Evolutionary conservation across 1,140 invertebrate genomes (phyloP), one percentile per base, ranked within the genome.

Genomic region (Formica exsecta): DNA sequence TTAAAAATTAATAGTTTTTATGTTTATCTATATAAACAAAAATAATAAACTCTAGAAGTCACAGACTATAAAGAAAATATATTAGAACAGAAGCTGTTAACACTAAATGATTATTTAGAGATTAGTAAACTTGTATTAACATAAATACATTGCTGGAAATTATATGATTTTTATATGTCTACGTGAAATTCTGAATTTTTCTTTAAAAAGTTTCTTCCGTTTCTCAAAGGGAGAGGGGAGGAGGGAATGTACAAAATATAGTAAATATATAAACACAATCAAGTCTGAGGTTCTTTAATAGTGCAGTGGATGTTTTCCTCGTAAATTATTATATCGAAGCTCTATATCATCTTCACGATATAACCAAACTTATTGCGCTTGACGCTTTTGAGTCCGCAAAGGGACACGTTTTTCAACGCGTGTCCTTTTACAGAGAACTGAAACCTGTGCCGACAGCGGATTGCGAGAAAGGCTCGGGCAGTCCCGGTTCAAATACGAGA

Each of bases 381-480:
- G 16, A 11, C 11, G 11, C n/a, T 38, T 54, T 64, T 5, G 29
- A 62, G 13, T 59, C 71, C 25, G 19, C 32, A 7, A 64, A 48
- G 25, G 6, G n/a, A 2, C 7, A 5, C 5, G 11, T 65, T n/a
- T 9, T 79, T 76, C 22, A 76, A 76, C 8, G 36, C 38, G 19
- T 85, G 2, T 74, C 62, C 22, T 83, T 75, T 73, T 80, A 90
- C 92, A 96, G 96, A 91, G 96, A 96, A 91, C 87, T 96, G 74
- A 96, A 96, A 91, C 95, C 96, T 0, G 90, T 96, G 57, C 93
- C 95, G 29, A 94, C 94, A 2, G 91, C 94, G 3, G 95, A 96
- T 68, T 93, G 93, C 51, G 95, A 95, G 65, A 92, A 91, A 61
- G 92, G 90, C 0, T 86, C 36, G 2, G 87, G 80, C 11, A 88